Evolutionary conservation across 2,888 invertebrate species (phyloP), one percentile per base, ranked within the genome.

Genomic region (Mesodorylaimus sp.): DNA sequence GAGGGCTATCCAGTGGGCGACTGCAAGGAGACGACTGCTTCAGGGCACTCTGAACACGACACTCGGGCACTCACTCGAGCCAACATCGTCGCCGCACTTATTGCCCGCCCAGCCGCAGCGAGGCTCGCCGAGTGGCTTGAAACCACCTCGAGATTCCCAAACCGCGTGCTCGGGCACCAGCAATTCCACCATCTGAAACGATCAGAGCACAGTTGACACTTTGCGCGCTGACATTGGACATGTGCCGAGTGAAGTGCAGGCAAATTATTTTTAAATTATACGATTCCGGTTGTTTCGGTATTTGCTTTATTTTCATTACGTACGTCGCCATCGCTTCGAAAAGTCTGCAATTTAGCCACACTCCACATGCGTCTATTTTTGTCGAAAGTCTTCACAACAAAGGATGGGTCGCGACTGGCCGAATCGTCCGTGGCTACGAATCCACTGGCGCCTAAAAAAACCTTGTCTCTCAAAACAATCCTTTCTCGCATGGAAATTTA

Each of bases 141-240:
- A 46, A 16, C 50, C 50, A n/a, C 21, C 21, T 2, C 50, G 13
- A n/a, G 27, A 28, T 26, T 38, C 45, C 50, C 50, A 50, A 21
- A 50, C 42, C 2, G 19, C 21, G 13, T 50, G 19, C 25, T 46
- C 42, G 2, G 50, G 50, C 1, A 50, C 47, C 2, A 50, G 41
- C 26, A 29, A 36, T 26, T 21, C 10, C 3, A 50, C 37, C 21
- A n/a, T 37, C 47, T 37, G 16, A 16, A 43, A 26, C n/a, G n/a
- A n/a, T n/a, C n/a, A n/a, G n/a, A n/a, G n/a, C n/a, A n/a, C n/a
- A n/a, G n/a, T n/a, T n/a, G n/a, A n/a, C n/a, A n/a, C n/a, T n/a
- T n/a, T n/a, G n/a, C n/a, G n/a, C n/a, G n/a, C n/a, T n/a, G n/a
- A n/a, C n/a, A n/a, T n/a, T n/a, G n/a, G n/a, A n/a, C n/a, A n/a